Base-by-base conservation (phyloP, 2,888 invertebrate genomes). In the Papilio protenor region DNA sequence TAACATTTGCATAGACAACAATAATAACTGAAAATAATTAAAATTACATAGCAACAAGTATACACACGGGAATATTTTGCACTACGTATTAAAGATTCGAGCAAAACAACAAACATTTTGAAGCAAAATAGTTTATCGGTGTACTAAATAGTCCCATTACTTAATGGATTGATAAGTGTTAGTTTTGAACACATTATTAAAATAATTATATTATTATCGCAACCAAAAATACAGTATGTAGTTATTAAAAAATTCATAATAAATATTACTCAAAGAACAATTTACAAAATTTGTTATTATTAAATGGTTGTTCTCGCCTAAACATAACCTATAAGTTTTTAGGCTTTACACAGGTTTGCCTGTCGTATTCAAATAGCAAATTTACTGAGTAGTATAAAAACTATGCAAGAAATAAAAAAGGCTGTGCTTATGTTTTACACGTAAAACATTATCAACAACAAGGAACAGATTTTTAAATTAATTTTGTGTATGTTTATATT, bases 1-100 rank as follows among this genome's bases (percentile, higher is more conserved):
- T 71, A 78, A 78, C 75, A 75, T 78, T 78, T 78, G 59, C 74
- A 27, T 57, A 69, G 45, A 61, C 61, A n/a, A n/a, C 23, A 74
- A 52, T 33, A 33, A 11, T 64, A 8, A n/a, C 21, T 64, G 27
- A 64, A 61, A 61, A 23, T 73, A 72, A 40, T 6, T 18, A 75
- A 55, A 18, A 66, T 33, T 33, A n/a, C 64, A n/a, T 66, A 52
- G 64, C 66, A 75, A 64, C 75, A 66, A 66, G 40, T 2, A 40
- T 40, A 18, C 2, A 40, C 6, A 57, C 21, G 57, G 8, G 12
- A 21, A 21, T 23, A 21, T 21, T 57, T 57, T 57, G 21, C 3
- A 11, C 10, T 57, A 12, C 21, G 21, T 11, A 27, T 27, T 27
- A 11, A 18, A 57, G 8, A 57, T 4, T 21, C 21, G 21, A 57